A percentile compares a stretch with the other conserved stretches of the same genome.
phyloP scores from a whole-genome alignment of 1,140 invertebrate genomes.

The Cephus cinctus region DNA sequence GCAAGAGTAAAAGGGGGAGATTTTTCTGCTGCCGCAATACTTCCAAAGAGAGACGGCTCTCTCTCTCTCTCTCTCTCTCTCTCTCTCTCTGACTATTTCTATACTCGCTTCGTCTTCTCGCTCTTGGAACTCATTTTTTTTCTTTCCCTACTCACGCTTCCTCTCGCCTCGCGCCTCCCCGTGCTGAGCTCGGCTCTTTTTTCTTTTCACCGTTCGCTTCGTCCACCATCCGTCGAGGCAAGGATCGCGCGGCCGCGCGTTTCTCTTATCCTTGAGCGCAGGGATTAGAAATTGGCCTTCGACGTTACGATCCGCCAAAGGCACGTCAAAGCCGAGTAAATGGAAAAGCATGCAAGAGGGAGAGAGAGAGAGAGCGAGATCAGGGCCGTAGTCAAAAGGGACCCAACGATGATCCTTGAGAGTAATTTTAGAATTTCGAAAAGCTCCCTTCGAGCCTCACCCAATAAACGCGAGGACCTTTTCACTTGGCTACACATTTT shows the following conservation, averaged over 20 bases:
- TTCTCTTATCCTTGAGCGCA: slow-evolving; percentile 41
- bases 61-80: slow-evolving; percentile 17
- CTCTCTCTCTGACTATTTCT: slow-evolving; percentile 16
- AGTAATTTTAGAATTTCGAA: too few species aligned
- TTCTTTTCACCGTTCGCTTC: slow-evolving; percentile 7
- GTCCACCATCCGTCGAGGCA: too few species aligned
- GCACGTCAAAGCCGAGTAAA: too few species aligned
- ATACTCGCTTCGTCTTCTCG: neutral
- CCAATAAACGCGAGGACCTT: too few species aligned
- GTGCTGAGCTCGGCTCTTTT: slow-evolving; percentile 3
- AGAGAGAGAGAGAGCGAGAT: slow-evolving; percentile 1
- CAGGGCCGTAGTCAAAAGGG: neutral
- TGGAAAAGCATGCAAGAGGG: too few species aligned
- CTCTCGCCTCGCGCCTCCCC: too few species aligned
- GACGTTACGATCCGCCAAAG: neutral
- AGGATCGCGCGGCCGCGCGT: slow-evolving; percentile 30
- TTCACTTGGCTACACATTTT: too few species aligned
- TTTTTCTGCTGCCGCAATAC: too few species aligned
- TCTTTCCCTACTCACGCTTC: slow-evolving; percentile 9
- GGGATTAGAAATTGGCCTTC: slow-evolving; percentile 51
- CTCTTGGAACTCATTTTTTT: slow-evolving; percentile 5
- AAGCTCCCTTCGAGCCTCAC: too few species aligned
- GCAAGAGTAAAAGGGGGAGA: too few species aligned
- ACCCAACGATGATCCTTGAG: slow-evolving; percentile 27
- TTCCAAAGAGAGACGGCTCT: slow-evolving; percentile 2